Base-by-base conservation (phyloP, 2,113 vertebrate genomes). In the Polypterus senegalus region DNA sequence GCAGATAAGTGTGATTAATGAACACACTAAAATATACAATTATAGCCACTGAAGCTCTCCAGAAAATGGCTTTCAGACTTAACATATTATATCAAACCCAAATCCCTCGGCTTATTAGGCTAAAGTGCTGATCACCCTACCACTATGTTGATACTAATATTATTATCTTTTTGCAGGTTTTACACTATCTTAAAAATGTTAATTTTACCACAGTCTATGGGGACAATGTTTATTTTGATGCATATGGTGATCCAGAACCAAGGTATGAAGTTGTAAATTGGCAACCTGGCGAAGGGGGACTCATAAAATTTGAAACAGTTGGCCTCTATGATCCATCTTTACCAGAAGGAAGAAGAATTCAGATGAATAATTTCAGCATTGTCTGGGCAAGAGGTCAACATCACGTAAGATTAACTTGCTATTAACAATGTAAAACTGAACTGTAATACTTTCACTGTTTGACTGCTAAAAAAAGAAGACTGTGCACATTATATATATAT, bases 261-360 rank as follows among this genome's bases (percentile, higher is more conserved):
- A 79, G 77, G 58, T 84, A 85, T 77, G 81, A 84, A 55, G 73
- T 85, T 27, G 75, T 84, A 54, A 83, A 81, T 65, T 84, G 83
- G 81, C 79, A 84, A 61, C 72, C 72, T 54, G 70, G 43, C 54
- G 46, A 68, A 63, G 63, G 69, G 1, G 53, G 69, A 2, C 7
- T 58, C 6, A 65, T 74, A 47, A 68, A 77, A 27, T 84, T 84
- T 79, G 75, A 69, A 48, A 81, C 79, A 44, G 76, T 84, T 53
- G 82, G 83, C 47, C 61, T 81, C 47, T 68, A 79, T 66, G 83
- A 84, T 70, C 64, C 73, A 3, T 78, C 80, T 49, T 59, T 79
- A 65, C 62, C 74, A 64, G 52, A 60, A 55, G 67, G 65, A 2
- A 61, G 67, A 66, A 73, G 75, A 47, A 59, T 84, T 6, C 57